Evolutionary conservation across 2,888 invertebrate genomes (phyloP).

Genomic region (Barypeithes pellucidus): DNA sequence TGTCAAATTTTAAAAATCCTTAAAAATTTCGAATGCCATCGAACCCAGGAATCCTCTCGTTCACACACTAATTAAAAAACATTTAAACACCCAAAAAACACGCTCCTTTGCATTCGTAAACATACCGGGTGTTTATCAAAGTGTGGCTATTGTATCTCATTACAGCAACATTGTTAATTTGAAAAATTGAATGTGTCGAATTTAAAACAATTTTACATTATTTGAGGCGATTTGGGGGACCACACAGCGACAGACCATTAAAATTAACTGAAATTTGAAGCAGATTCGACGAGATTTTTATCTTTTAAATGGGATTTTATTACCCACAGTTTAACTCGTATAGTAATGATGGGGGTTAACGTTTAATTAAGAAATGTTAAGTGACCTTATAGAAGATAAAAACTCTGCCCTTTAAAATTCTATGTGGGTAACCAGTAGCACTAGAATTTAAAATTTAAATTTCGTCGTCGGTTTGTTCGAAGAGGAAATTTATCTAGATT

Average conservation of each 20-base stretch:
- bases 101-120: slow-evolving; percentile 30
- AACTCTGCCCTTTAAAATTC: slow-evolving; percentile 39
- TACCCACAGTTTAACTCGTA: slow-evolving; percentile 43
- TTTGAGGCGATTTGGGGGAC: slow-evolving; percentile 39
- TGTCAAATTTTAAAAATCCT: slow-evolving; percentile 35
- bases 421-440: slow-evolving; percentile 37
- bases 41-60: slow-evolving; percentile 15
- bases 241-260: slow-evolving; percentile 47
- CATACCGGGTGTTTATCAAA: slow-evolving; percentile 42
- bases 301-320: slow-evolving; percentile 50
- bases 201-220: slow-evolving; percentile 46
- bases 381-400: slow-evolving; percentile 33
- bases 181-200: slow-evolving; percentile 44
- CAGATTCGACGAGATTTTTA: slow-evolving; percentile 52
- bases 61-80: slow-evolving; percentile 49
- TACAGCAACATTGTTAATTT: slow-evolving; percentile 34
- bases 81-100: slow-evolving; percentile 28
- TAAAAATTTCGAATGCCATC: slow-evolving; percentile 35
- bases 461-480: slow-evolving; percentile 9
- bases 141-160: slow-evolving; percentile 41
- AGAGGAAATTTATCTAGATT: slow-evolving; percentile 38
- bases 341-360: slow-evolving; percentile 44
- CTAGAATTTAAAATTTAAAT: slow-evolving; percentile 38
- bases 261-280: slow-evolving; percentile 50
- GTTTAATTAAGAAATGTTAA: slow-evolving; percentile 46